phyloP scores from a whole-genome alignment of 2,797 vertebrate genomes.

The Nannoperca australis region DNA sequence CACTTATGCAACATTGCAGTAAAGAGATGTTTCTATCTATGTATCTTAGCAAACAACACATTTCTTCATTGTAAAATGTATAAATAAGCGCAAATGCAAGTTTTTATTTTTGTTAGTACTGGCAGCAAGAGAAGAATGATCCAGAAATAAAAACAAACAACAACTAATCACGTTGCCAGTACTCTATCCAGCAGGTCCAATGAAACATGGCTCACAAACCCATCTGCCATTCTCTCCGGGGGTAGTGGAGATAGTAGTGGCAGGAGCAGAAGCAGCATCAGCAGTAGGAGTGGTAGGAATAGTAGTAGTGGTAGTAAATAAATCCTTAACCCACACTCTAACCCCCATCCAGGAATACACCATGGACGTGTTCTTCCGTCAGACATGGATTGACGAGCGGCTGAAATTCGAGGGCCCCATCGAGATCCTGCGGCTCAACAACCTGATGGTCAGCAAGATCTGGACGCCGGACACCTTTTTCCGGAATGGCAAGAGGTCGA shows the following conservation, averaged over 20 bases:
- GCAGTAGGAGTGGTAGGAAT: constrained; percentile 32
- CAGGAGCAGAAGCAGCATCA: constrained; percentile 53
- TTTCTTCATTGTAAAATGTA: not conserved
- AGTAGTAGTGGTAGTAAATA: constrained; percentile 51
- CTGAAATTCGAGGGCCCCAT: constrained; percentile 88
- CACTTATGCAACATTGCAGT: not conserved
- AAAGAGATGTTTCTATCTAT: not conserved
- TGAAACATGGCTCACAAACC: constrained; percentile 69
- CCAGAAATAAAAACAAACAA: constrained; percentile 34
- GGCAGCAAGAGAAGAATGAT: constrained; percentile 30
- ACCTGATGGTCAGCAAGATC: constrained; percentile 91
- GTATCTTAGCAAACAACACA: not conserved
- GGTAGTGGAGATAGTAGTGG: constrained; percentile 70
- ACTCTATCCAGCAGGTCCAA: constrained; percentile 66
- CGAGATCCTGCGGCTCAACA: constrained; percentile 89
- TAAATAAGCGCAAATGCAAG: not conserved
- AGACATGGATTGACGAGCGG: constrained; percentile 88
- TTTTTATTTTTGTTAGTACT: constrained; percentile 3
- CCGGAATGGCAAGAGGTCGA: constrained; percentile 90
- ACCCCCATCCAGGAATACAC: constrained; percentile 85
- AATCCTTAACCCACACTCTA: constrained; percentile 38
- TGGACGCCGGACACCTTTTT: constrained; percentile 91
- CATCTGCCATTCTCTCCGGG: constrained; percentile 79
- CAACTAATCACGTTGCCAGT: constrained; percentile 51
- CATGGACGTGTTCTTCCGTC: constrained; percentile 90